phyloP scores from a whole-genome alignment of 2,113 vertebrate species.

The Lanius collurio region DNA sequence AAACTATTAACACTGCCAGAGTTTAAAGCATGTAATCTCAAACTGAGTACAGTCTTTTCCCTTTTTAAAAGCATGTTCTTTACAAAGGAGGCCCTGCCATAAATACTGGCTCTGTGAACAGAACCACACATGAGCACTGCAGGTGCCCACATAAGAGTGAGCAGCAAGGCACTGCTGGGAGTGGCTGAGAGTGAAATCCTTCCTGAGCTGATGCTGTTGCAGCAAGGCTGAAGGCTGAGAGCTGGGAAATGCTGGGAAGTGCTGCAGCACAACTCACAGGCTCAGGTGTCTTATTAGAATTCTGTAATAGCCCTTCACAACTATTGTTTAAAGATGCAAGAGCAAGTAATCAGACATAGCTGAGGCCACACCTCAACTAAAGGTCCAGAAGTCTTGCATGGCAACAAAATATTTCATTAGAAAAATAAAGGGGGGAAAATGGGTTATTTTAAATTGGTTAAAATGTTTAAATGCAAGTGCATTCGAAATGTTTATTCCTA shows the following conservation, averaged over 20 bases:
- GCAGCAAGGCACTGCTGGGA: neutral
- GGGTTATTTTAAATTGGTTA: neutral
- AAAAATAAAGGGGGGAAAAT: neutral
- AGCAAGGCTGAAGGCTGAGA: neutral
- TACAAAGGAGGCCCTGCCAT: neutral
- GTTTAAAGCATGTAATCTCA: neutral
- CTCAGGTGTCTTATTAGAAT: neutral
- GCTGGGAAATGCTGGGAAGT: slow-evolving; percentile 11
- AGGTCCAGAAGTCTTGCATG: neutral
- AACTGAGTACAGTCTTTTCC: neutral
- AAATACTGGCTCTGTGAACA: neutral
- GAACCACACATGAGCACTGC: neutral
- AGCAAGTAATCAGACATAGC: neutral
- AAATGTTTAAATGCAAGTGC: neutral
- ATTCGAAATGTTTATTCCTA: neutral
- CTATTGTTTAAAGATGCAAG: neutral
- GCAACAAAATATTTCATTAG: neutral
- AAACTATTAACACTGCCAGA: neutral
- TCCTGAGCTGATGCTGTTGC: neutral
- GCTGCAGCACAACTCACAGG: neutral
- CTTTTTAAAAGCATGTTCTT: neutral
- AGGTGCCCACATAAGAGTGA: neutral
- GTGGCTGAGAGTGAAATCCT: neutral
- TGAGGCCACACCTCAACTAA: neutral
- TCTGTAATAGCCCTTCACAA: neutral